These are phyloP conservation scores for Siniperca undulata DNA, from an alignment of 2,797 vertebrate genomes.

Conservation along the genomic window DNA sequence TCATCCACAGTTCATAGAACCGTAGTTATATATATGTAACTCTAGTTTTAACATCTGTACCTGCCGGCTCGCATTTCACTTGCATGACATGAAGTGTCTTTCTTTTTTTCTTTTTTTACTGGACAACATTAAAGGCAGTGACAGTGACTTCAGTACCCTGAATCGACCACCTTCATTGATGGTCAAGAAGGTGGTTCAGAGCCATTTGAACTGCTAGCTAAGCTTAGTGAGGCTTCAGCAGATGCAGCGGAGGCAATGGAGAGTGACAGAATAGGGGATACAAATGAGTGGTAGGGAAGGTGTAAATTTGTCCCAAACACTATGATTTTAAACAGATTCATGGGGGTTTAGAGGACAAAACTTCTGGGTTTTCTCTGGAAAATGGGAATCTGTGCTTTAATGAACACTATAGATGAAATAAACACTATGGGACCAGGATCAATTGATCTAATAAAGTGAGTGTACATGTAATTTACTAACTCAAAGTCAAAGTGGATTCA, in stretches of 20 bases:
- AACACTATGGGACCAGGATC: neutral
- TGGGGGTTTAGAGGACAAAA: no score
- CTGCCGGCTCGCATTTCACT: neutral
- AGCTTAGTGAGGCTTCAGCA: neutral
- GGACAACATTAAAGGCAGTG: neutral
- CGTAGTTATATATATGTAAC: neutral
- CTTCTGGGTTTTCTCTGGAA: neutral
- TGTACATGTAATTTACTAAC: neutral
- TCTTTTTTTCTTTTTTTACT: neutral
- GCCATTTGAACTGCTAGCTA: neutral
- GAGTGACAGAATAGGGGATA: neutral
- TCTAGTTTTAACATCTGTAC: neutral
- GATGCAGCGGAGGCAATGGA: neutral
- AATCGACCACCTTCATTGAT: neutral
- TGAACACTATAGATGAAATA: neutral
- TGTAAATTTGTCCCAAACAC: neutral
- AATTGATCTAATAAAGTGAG: neutral
- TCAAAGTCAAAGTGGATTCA: neutral
- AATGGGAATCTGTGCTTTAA: neutral
- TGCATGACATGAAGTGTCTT: neutral
- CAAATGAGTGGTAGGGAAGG: neutral
- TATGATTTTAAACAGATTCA: neutral
- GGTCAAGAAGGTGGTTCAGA: neutral
- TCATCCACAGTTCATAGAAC: neutral
- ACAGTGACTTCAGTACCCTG: neutral